Percentiles rank a stretch among this genome's conserved stretches.
Conservation (phyloP, 2,113 vertebrate species). For the Barbus barbus region DNA sequence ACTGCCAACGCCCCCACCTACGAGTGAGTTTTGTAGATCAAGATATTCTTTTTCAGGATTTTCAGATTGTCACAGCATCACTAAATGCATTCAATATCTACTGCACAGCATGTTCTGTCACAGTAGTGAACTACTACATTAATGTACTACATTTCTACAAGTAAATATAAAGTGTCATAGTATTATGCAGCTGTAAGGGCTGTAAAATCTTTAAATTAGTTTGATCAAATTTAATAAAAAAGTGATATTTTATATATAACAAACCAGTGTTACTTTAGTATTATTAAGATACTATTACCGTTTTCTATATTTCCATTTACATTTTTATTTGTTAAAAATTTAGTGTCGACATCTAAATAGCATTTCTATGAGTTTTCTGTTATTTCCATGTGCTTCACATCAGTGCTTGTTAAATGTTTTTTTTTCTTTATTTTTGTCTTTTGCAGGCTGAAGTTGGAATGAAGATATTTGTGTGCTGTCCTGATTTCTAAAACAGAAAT, state of each 20-base stretch:
- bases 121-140: neutral
- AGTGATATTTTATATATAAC: too few relatives aligned
- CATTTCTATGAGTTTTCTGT: neutral
- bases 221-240: too few relatives aligned
- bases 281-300: too few relatives aligned
- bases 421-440: neutral
- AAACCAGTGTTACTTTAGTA: too few relatives aligned
- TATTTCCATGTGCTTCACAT: neutral
- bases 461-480: neutral
- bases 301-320: too few relatives aligned
- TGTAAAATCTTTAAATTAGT: neutral
- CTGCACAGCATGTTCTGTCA: neutral
- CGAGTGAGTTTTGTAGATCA: too few relatives aligned
- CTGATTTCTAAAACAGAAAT: neutral
- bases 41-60: too few relatives aligned
- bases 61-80: neutral
- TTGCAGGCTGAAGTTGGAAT: conserved; percentile 38
- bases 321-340: too few relatives aligned
- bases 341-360: too few relatives aligned
- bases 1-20: conserved; percentile 81
- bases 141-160: too few relatives aligned
- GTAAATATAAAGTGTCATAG: too few relatives aligned
- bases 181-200: too few relatives aligned
- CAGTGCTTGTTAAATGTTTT: neutral
- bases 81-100: neutral